Evolutionary conservation across 1,140 invertebrate genomes (phyloP).

Genomic region (Maconellicoccus hirsutus): DNA sequence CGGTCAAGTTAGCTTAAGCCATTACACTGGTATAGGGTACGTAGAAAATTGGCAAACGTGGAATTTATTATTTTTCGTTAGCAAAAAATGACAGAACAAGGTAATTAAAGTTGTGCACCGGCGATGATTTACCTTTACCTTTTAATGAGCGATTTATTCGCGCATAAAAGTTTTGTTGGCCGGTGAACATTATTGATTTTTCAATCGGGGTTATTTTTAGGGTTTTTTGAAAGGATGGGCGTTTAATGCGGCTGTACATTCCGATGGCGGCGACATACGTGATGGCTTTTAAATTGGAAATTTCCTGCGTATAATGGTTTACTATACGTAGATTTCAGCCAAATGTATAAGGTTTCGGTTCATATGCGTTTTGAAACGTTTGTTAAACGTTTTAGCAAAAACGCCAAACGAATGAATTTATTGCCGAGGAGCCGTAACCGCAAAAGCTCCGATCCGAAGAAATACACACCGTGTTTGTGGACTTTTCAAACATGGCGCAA

Average conservation of each 20-base stretch:
- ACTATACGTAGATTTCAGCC: no score
- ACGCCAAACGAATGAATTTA: neutral
- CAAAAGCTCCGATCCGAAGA: neutral
- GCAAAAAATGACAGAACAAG: neutral
- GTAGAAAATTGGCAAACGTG: neutral
- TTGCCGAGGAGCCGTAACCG: neutral
- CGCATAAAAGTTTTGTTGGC: no score
- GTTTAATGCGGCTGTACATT: no score
- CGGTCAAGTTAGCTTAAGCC: neutral
- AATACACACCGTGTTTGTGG: neutral
- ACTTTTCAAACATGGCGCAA: neutral
- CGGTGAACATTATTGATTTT: no score
- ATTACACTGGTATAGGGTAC: conserved; percentile 1
- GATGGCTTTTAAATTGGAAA: no score
- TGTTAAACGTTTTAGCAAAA: conserved; percentile 1
- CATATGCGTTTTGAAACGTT: neutral
- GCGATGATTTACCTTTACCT: neutral
- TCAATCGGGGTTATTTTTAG: no score
- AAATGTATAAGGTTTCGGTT: neutral
- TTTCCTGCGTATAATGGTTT: no score
- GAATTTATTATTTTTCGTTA: neutral
- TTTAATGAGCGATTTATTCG: neutral
- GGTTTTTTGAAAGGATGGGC: no score
- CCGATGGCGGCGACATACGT: no score
- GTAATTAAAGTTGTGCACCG: neutral